These are phyloP conservation scores for Mus spretus DNA, from an alignment of 2,797 vertebrate species.

Conservation along the genomic window DNA sequence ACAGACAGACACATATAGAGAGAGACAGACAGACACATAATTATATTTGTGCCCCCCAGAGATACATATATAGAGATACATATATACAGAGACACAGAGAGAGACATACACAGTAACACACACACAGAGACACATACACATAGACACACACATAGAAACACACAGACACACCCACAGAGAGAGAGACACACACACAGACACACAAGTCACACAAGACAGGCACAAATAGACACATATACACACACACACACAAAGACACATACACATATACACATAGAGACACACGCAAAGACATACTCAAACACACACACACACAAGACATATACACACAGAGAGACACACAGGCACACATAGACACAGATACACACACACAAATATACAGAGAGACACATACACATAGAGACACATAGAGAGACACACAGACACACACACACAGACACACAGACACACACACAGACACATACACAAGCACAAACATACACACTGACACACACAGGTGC, in stretches of 20 bases:
- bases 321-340: too few species aligned
- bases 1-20: not conserved
- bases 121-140: too few species aligned
- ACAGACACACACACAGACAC: too few species aligned
- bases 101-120: not conserved
- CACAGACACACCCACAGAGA: not conserved
- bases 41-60: not conserved
- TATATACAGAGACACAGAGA: not conserved
- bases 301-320: too few species aligned
- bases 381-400: rapidly evolving
- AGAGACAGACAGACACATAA: not conserved
- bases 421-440: too few species aligned
- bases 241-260: not conserved
- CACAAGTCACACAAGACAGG: rapidly evolving
- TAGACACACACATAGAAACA: rapidly evolving
- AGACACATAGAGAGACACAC: too few species aligned
- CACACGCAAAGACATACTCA: rapidly evolving
- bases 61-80: not conserved
- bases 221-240: not conserved
- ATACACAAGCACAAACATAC: too few species aligned
- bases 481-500: too few species aligned
- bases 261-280: too few species aligned
- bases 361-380: not conserved
- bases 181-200: too few species aligned
- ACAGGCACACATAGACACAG: too few species aligned